Evolutionary conservation across 2,888 invertebrate species (phyloP).

Genomic region (Hyposoter dolosus): DNA sequence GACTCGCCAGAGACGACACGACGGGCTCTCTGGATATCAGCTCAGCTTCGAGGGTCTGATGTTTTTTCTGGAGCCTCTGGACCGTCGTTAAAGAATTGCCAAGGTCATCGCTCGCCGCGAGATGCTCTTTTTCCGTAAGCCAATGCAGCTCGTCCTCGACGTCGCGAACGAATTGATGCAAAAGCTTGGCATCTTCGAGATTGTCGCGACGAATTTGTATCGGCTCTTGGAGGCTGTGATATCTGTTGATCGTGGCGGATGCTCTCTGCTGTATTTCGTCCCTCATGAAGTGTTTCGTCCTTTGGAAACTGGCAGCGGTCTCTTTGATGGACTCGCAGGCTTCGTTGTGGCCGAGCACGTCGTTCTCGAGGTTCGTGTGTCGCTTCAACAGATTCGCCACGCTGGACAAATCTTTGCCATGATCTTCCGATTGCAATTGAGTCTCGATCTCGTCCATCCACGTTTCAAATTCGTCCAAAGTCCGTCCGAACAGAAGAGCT

Average conservation of each 20-base stretch:
- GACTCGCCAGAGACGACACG: constrained; percentile 89
- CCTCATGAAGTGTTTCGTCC: constrained; percentile 94
- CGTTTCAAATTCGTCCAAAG: constrained; percentile 95
- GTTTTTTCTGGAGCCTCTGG: constrained; percentile 96
- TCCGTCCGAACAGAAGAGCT: constrained; percentile 94
- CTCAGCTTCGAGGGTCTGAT: constrained; percentile 96
- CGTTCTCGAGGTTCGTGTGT: constrained; percentile 93
- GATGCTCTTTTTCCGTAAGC: constrained; percentile 92
- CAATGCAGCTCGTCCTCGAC: constrained; percentile 97
- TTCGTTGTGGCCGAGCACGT: constrained; percentile 93
- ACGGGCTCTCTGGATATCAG: constrained; percentile 94
- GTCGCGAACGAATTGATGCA: constrained; percentile 96
- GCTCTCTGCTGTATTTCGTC: constrained; percentile 93
- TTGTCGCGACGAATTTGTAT: constrained; percentile 96
- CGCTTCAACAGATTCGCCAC: constrained; percentile 93
- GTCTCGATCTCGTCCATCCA: constrained; percentile 97
- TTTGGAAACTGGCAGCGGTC: constrained; percentile 91
- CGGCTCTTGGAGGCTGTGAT: constrained; percentile 94
- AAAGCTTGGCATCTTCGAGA: constrained; percentile 94
- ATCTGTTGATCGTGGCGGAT: constrained; percentile 89
- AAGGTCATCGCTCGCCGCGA: constrained; percentile 90
- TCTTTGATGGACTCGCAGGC: constrained; percentile 92
- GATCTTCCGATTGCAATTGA: constrained; percentile 91
- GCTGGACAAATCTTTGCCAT: constrained; percentile 95
- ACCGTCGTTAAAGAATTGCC: constrained; percentile 90